phyloP scores from a whole-genome alignment of 2,797 vertebrate genomes.

The Sebastes jordani region DNA sequence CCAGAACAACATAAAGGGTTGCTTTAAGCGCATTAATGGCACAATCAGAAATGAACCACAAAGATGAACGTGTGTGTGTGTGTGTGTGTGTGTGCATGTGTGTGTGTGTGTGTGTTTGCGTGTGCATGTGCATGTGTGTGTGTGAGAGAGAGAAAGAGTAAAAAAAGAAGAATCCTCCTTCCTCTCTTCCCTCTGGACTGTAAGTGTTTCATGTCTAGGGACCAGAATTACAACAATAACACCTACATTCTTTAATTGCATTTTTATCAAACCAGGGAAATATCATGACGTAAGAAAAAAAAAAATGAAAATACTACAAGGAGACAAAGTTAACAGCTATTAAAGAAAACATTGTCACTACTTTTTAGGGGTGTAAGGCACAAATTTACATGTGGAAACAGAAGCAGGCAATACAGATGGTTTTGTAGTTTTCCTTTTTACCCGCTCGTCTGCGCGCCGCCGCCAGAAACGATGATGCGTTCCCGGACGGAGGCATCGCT shows the following conservation, averaged over 20 bases:
- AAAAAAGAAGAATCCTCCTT: conserved; percentile 29
- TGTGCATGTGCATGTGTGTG: conserved; percentile 1
- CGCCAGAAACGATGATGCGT: conserved; percentile 19
- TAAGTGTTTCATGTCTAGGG: conserved; percentile 75
- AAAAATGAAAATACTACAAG: conserved; percentile 75
- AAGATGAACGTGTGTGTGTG: conserved; percentile 60
- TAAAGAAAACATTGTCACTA: conserved; percentile 92
- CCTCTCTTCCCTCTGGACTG: conserved; percentile 25
- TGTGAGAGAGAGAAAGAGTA: conserved; percentile 18
- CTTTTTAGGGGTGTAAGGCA: conserved; percentile 99
- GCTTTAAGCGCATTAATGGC: conserved; percentile 86
- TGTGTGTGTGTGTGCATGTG: conserved; percentile 17
- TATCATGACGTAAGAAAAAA: conserved; percentile 76
- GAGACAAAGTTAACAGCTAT: conserved; percentile 87
- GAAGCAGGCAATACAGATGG: conserved; percentile 86
- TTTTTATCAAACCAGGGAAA: conserved; percentile 86
- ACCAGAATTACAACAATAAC: conserved; percentile 84
- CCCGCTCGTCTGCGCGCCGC: conserved; percentile 50
- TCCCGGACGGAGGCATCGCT: conserved; percentile 76
- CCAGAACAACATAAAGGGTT: conserved; percentile 78
- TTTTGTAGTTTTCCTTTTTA: conserved; percentile 44
- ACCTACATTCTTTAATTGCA: conserved; percentile 86
- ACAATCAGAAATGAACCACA: conserved; percentile 85
- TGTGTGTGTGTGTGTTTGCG: conserved; percentile 24
- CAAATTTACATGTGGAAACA: conserved; percentile 99